These are phyloP conservation scores for Anseranas semipalmata DNA, from an alignment of 2,113 vertebrate genomes.

Conservation along the genomic window DNA sequence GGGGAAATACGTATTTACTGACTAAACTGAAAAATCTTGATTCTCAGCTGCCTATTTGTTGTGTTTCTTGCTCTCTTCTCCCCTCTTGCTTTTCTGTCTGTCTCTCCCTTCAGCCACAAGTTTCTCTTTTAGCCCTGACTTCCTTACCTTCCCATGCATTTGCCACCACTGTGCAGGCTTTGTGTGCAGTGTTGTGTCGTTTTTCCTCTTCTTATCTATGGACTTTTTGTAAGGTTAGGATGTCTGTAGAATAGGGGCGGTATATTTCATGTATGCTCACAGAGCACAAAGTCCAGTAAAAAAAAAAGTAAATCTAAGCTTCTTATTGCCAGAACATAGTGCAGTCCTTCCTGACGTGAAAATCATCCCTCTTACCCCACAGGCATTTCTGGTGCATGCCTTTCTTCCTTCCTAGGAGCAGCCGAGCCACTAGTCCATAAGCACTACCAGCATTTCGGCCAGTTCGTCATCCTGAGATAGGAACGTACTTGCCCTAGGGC, in stretches of 20 bases:
- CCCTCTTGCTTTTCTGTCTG: not conserved
- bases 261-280: not conserved
- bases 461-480: not conserved
- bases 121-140: not conserved
- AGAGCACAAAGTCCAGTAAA: not conserved
- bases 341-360: not conserved
- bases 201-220: not conserved
- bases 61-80: not conserved
- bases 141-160: not conserved
- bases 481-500: not conserved
- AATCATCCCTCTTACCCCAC: not conserved
- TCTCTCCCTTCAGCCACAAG: not conserved
- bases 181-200: not conserved
- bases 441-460: not conserved
- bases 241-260: not conserved
- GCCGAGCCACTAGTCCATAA: not conserved
- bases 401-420: not conserved
- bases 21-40: slow-evolving; percentile 20
- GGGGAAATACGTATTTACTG: slow-evolving; percentile 28
- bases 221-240: not conserved
- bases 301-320: not conserved
- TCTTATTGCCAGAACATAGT: not conserved
- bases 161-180: not conserved
- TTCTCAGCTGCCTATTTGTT: not conserved
- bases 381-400: not conserved